Conservation (phyloP, 37 sponge, comb jelly and placozoan species). For the Aphrocallistes beatrix region DNA sequence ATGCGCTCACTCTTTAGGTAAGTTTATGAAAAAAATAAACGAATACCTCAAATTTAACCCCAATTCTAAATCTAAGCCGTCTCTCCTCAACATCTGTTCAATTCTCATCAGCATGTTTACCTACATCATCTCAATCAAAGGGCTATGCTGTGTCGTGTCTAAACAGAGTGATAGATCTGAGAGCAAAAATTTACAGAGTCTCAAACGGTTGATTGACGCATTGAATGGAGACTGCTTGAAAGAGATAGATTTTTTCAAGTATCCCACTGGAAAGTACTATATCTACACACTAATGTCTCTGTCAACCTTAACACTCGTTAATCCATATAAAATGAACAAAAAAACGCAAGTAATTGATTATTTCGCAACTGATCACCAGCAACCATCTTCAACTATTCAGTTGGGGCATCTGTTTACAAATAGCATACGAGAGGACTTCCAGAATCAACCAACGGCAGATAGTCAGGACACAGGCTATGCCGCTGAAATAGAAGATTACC, state of each 20-base stretch:
- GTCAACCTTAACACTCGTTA: neutral
- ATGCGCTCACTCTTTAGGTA: neutral
- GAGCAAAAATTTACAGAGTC: neutral
- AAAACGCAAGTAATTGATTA: neutral
- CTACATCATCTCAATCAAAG: neutral
- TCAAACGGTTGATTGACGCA: neutral
- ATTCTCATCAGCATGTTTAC: neutral
- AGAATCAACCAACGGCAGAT: neutral
- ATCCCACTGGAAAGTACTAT: neutral
- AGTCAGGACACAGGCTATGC: neutral
- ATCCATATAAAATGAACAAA: neutral
- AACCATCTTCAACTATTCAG: neutral
- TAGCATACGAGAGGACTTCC: neutral
- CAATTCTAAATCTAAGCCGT: neutral
- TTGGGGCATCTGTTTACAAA: slow-evolving; percentile 11
- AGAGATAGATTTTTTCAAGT: neutral
- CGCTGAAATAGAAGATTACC: neutral
- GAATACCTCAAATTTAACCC: neutral
- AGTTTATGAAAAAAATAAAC: slow-evolving; percentile 5
- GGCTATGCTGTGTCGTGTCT: slow-evolving; percentile 2
- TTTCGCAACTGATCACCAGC: neutral
- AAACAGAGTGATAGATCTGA: neutral
- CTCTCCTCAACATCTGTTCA: neutral
- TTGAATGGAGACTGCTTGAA: slow-evolving; percentile 3
- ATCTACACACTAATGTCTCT: slow-evolving; percentile 7